Evolutionary conservation across 2,113 vertebrate genomes (phyloP).

Genomic region (Sisor rabdophorus): DNA sequence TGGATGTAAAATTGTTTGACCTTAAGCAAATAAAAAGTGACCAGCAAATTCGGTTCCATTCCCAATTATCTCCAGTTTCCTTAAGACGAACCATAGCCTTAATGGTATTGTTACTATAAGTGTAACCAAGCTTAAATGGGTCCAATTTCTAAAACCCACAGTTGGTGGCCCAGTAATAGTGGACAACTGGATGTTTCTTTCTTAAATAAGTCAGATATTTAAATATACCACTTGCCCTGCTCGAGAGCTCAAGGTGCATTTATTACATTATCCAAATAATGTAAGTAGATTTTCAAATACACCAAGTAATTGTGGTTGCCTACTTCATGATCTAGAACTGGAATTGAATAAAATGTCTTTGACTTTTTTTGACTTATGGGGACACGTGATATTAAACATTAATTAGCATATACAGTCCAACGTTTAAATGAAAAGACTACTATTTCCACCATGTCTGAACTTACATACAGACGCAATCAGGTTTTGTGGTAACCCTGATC

Average conservation of each 20-base stretch:
- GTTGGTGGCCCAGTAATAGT: background rate
- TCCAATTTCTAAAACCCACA: background rate
- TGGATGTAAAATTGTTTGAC: background rate
- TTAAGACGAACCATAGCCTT: too few relatives aligned
- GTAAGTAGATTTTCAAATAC: background rate
- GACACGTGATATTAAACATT: background rate
- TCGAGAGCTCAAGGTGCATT: background rate
- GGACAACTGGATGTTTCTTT: background rate
- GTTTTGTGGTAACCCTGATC: too few relatives aligned
- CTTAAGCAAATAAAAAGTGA: background rate
- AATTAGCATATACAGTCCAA: background rate
- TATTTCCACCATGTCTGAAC: too few relatives aligned
- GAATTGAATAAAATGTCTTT: background rate
- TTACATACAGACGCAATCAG: too few relatives aligned
- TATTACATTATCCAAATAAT: constrained; percentile 16
- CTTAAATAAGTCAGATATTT: too few relatives aligned
- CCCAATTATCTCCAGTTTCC: background rate
- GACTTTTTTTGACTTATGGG: background rate
- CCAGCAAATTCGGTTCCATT: background rate
- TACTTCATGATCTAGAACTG: background rate
- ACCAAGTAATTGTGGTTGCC: background rate
- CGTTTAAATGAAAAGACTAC: too few relatives aligned
- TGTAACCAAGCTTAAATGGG: background rate
- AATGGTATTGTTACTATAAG: background rate
- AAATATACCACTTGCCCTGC: background rate